phyloP scores from a whole-genome alignment of 2,888 invertebrate species.

The Lissocephala sabroskyi region DNA sequence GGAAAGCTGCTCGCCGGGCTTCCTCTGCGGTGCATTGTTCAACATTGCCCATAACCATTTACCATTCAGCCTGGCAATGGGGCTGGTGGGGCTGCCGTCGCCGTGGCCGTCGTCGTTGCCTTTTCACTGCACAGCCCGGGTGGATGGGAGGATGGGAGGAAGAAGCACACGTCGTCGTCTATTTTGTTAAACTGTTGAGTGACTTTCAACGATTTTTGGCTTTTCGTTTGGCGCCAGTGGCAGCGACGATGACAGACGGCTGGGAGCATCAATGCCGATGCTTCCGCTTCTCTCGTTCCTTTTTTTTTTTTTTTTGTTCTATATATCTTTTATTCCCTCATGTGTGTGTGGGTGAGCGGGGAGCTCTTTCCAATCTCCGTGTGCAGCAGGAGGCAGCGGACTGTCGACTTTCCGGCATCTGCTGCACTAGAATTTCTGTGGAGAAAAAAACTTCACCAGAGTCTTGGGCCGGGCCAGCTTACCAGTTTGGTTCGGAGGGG shows the following conservation, averaged over 20 bases:
- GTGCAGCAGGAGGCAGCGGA: slow-evolving; percentile 19
- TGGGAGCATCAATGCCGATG: not conserved
- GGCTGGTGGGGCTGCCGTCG: not conserved
- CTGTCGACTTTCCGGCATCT: slow-evolving; percentile 1
- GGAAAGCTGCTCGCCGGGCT: too few relatives aligned
- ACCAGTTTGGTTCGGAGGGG: slow-evolving; percentile 1
- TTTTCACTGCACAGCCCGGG: too few relatives aligned
- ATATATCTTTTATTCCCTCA: too few relatives aligned
- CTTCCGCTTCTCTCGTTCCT: slow-evolving; percentile 27
- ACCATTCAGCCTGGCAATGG: not conserved
- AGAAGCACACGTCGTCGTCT: slow-evolving; percentile 6
- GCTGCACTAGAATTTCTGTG: not conserved
- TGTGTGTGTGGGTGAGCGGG: too few relatives aligned
- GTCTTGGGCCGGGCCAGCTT: slow-evolving; percentile 15
- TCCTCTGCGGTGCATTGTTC: not conserved
- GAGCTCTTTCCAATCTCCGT: slow-evolving; percentile 4
- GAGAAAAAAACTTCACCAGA: slow-evolving; percentile 1
- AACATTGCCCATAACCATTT: not conserved
- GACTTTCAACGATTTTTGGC: slow-evolving; percentile 59
- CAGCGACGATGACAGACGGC: slow-evolving; percentile 40
- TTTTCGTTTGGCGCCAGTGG: slow-evolving; percentile 27
- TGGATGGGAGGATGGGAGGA: too few relatives aligned
- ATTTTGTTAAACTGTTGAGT: slow-evolving; percentile 57
- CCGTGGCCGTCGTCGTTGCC: too few relatives aligned
- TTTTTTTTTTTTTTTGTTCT: too few relatives aligned